Conservation (phyloP, 2,113 vertebrate species). For the Hippopotamus amphibius region DNA sequence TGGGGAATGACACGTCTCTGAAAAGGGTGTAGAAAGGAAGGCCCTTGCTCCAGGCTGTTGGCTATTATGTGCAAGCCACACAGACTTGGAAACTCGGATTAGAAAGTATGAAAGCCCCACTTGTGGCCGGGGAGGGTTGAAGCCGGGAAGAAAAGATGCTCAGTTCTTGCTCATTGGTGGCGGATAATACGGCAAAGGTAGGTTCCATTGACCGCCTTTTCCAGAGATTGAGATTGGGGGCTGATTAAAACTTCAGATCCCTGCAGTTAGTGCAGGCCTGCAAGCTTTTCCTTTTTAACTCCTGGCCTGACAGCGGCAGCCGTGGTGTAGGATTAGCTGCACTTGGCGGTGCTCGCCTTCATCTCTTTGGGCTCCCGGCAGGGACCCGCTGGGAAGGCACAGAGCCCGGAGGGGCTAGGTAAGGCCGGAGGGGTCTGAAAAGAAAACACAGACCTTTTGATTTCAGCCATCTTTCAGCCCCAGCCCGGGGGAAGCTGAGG, state of each 20-base stretch:
- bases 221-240: slow-evolving; percentile 76
- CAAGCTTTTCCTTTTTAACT: slow-evolving; percentile 86
- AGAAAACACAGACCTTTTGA: slow-evolving; percentile 87
- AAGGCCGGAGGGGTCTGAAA: slow-evolving; percentile 82
- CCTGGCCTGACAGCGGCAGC: slow-evolving; percentile 82
- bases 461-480: slow-evolving; percentile 79
- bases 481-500: slow-evolving; percentile 73
- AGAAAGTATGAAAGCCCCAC: slow-evolving; percentile 87
- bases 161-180: slow-evolving; percentile 91
- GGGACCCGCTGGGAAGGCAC: slow-evolving; percentile 84
- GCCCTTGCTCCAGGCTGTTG: slow-evolving; percentile 88
- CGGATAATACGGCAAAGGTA: slow-evolving; percentile 88
- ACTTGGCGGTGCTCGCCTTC: slow-evolving; percentile 82
- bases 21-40: slow-evolving; percentile 87
- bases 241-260: slow-evolving; percentile 84
- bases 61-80: slow-evolving; percentile 88
- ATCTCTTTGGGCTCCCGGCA: slow-evolving; percentile 84
- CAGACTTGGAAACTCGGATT: slow-evolving; percentile 88
- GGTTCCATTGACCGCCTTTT: slow-evolving; percentile 86
- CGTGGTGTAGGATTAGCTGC: slow-evolving; percentile 84
- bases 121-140: slow-evolving; percentile 85
- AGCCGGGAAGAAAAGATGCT: slow-evolving; percentile 86
- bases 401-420: slow-evolving; percentile 81
- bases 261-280: slow-evolving; percentile 74
- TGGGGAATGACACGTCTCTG: slow-evolving; percentile 90